Percentiles rank a stretch among this genome's conserved stretches.
These are phyloP conservation scores for Pseudomyrmex dendroicus DNA, from an alignment of 1,140 invertebrate species.

Conservation along the genomic window DNA sequence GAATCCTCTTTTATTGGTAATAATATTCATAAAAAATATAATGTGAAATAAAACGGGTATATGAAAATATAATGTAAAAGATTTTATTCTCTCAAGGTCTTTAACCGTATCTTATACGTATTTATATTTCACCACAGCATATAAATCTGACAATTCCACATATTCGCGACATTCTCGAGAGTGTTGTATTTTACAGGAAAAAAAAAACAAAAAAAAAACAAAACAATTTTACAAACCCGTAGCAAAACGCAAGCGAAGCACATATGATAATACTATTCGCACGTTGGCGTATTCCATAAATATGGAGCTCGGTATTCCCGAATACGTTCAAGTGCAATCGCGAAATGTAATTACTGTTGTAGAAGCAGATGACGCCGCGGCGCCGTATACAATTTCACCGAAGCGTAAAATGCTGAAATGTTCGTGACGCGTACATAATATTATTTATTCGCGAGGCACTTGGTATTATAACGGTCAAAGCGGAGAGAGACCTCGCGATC, in stretches of 20 bases:
- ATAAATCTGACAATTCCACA: conserved; percentile 11
- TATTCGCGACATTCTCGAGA: background rate
- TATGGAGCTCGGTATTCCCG: conserved; percentile 25
- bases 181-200: background rate
- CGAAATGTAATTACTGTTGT: conserved; percentile 59
- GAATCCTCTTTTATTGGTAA: too few species aligned
- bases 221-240: conserved; percentile 21
- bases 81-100: too few species aligned
- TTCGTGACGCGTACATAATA: conserved; percentile 56
- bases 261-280: conserved; percentile 24
- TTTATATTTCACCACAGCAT: background rate
- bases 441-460: conserved; percentile 63
- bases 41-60: too few species aligned
- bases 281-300: conserved; percentile 22
- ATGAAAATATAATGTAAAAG: too few species aligned
- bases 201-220: background rate
- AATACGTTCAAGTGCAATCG: conserved; percentile 52
- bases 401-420: conserved; percentile 56
- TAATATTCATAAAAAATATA: too few species aligned
- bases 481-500: background rate
- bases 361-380: conserved; percentile 52
- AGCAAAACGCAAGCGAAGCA: background rate
- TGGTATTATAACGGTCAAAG: conserved; percentile 30
- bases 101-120: too few species aligned
- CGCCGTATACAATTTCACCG: conserved; percentile 50